Conservation (phyloP, 2,113 vertebrate species). For the Tragulus kanchil region DNA sequence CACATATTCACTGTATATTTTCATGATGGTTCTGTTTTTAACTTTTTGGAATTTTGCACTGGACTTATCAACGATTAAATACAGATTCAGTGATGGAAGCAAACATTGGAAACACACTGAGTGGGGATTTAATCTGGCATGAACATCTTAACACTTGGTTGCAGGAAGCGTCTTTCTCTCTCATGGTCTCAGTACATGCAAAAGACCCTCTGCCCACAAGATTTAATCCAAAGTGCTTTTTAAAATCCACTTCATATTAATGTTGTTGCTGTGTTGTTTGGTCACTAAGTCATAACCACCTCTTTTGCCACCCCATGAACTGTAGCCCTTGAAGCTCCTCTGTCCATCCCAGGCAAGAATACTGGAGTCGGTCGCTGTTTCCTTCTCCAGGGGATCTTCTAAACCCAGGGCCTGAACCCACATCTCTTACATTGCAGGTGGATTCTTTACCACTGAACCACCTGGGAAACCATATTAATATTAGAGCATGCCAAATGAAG, state of each 20-base stretch:
- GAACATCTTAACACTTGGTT: not conserved
- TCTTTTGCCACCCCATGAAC: not conserved
- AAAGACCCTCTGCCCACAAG: not conserved
- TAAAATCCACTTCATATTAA: slow-evolving; percentile 29
- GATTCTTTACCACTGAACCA: not conserved
- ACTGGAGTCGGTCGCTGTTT: not conserved
- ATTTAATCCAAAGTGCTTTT: slow-evolving; percentile 43
- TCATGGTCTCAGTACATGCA: not conserved
- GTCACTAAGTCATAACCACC: not conserved
- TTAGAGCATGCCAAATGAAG: not conserved
- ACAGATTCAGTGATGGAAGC: not conserved
- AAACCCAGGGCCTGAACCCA: accelerated
- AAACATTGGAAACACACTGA: not conserved
- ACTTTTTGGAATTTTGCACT: slow-evolving; percentile 42
- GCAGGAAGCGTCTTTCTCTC: slow-evolving; percentile 8
- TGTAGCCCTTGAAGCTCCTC: not conserved
- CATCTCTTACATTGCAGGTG: not conserved
- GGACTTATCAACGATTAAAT: not conserved
- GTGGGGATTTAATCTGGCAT: not conserved
- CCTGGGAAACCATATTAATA: not conserved
- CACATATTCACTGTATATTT: not conserved
- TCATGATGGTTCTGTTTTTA: not conserved
- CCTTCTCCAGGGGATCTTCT: not conserved
- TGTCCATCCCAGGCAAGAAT: not conserved
- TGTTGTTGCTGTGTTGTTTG: not conserved